Percentiles rank a stretch among this genome's conserved stretches.
Evolutionary conservation across 2,888 invertebrate genomes (phyloP).

Genomic region (Tiliacea aurago): DNA sequence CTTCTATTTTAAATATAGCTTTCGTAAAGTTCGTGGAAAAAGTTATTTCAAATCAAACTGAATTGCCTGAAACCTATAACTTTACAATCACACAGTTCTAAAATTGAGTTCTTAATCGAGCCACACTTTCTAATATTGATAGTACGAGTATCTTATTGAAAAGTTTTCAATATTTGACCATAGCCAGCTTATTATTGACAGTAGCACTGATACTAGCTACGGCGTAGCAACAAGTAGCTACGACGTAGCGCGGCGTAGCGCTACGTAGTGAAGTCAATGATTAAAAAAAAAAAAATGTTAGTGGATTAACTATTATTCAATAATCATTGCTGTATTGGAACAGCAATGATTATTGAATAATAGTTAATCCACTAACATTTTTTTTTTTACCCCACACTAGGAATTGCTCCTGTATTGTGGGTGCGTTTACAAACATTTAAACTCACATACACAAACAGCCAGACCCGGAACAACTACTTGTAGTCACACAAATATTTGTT

Average conservation of each 20-base stretch:
- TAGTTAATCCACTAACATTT: too few relatives aligned
- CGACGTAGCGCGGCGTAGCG: background rate
- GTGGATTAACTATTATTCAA: too few relatives aligned
- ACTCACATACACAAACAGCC: too few relatives aligned
- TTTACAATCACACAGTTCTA: background rate
- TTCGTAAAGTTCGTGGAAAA: background rate
- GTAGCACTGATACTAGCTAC: background rate
- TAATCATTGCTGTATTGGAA: too few relatives aligned
- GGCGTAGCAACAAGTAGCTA: background rate
- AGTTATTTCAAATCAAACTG: background rate
- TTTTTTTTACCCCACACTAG: too few relatives aligned
- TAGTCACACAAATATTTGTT: too few relatives aligned
- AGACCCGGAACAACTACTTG: too few relatives aligned
- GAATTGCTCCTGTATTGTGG: too few relatives aligned
- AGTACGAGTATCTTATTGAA: background rate
- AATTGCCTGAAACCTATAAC: background rate
- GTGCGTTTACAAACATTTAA: too few relatives aligned
- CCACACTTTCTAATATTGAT: background rate
- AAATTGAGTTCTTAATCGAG: background rate
- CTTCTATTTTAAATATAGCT: conserved; percentile 12
- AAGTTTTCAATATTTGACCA: background rate
- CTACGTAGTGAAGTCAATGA: background rate
- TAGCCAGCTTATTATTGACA: background rate
- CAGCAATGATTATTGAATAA: too few relatives aligned
- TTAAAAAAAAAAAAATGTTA: too few relatives aligned